These are phyloP conservation scores for Podarcis siculus DNA, from an alignment of 2,797 vertebrate species.

Conservation along the genomic window DNA sequence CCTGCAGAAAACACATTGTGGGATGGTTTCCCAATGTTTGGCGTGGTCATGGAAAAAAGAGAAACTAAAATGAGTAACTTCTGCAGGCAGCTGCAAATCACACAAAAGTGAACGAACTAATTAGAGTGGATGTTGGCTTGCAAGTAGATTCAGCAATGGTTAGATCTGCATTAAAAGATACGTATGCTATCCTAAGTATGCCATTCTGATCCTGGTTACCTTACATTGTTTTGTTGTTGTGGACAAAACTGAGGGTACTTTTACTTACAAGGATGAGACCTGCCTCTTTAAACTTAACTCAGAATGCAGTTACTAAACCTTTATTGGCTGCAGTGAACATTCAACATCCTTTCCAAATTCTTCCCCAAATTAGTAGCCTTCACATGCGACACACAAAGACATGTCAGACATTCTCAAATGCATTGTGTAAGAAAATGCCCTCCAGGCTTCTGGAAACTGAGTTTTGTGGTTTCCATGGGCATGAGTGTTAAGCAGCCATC, in stretches of 20 bases:
- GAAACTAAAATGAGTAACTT: neutral
- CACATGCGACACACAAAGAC: neutral
- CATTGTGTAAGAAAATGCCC: neutral
- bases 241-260: neutral
- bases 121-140: neutral
- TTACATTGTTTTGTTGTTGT: neutral
- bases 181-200: neutral
- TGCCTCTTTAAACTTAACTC: neutral
- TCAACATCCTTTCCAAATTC: neutral
- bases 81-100: neutral
- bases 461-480: neutral
- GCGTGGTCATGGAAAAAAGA: neutral
- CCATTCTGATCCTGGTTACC: neutral
- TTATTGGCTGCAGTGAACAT: neutral
- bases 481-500: neutral
- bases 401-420: neutral
- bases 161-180: neutral
- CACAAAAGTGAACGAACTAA: neutral
- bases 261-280: neutral
- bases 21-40: neutral
- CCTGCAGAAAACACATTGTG: neutral
- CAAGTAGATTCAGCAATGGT: neutral
- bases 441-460: constrained; percentile 21
- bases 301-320: neutral
- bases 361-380: neutral